Percentiles rank a stretch among this genome's conserved stretches.
These are phyloP conservation scores for Pleuronectes platessa DNA, from an alignment of 2,113 vertebrate species.

Conservation along the genomic window DNA sequence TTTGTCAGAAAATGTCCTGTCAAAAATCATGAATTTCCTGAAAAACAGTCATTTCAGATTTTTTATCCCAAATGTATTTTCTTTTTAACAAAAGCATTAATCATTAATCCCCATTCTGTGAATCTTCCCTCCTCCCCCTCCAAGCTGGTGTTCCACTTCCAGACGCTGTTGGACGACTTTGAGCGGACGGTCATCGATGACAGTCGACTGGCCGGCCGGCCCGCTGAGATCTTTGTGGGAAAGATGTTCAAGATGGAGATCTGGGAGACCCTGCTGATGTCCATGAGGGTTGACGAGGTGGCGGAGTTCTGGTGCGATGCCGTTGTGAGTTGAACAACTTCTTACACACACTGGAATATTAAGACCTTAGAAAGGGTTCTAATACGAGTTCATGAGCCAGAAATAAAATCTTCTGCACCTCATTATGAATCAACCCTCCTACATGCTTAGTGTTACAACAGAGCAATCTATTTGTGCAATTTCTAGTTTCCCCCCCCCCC, in stretches of 20 bases:
- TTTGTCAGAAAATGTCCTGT: background rate
- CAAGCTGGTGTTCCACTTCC: conserved; percentile 90
- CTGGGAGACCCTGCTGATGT: conserved; percentile 88
- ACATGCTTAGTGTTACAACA: conserved; percentile 41
- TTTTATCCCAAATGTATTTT: background rate
- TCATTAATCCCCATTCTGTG: background rate
- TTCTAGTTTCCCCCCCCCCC: background rate
- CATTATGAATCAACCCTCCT: conserved; percentile 52
- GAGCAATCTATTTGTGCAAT: conserved; percentile 36
- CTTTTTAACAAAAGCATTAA: background rate
- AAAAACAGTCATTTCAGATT: background rate
- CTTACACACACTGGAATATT: too few relatives aligned
- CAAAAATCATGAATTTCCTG: too few relatives aligned
- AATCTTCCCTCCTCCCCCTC: conserved; percentile 6
- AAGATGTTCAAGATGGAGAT: conserved; percentile 93
- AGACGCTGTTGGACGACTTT: conserved; percentile 88
- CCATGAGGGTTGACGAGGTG: conserved; percentile 89
- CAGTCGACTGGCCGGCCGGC: conserved; percentile 82
- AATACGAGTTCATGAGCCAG: conserved; percentile 45
- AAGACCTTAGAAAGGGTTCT: background rate
- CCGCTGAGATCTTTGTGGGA: conserved; percentile 89
- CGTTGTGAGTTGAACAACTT: conserved; percentile 78
- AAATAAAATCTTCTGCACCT: conserved; percentile 32
- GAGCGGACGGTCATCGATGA: conserved; percentile 88
- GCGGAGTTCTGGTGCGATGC: conserved; percentile 90